Evolutionary conservation across 2,888 invertebrate genomes (phyloP).

Genomic region (Macrophya alboannulata): DNA sequence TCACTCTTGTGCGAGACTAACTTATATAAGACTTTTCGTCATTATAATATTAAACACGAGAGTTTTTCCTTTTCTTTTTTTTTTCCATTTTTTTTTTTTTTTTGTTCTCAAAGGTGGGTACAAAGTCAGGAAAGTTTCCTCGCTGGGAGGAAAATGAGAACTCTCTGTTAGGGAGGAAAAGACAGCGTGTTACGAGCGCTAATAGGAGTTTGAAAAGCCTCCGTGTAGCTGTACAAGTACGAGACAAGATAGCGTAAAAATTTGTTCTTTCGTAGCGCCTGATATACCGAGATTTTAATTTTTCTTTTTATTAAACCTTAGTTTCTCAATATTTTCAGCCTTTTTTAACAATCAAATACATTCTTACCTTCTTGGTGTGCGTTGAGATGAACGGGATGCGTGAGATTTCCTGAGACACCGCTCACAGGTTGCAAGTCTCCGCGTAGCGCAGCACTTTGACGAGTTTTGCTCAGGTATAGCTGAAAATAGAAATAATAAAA

Average conservation of each 20-base stretch:
- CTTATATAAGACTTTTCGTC: constrained; percentile 60
- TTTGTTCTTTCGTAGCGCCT: background rate
- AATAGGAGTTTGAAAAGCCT: constrained; percentile 53
- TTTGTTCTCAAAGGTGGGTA: constrained; percentile 1
- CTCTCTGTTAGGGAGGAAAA: constrained; percentile 21
- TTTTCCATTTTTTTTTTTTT: background rate
- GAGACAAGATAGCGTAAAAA: constrained; percentile 35
- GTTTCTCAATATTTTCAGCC: background rate
- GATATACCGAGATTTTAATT: background rate
- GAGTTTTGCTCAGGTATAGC: constrained; percentile 76
- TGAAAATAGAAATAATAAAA: constrained; percentile 66
- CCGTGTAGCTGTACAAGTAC: constrained; percentile 16
- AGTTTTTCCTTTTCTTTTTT: constrained; percentile 34
- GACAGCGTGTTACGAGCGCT: constrained; percentile 53
- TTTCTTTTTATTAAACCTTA: background rate
- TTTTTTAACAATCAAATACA: background rate
- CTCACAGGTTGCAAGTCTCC: constrained; percentile 67
- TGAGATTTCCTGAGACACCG: constrained; percentile 61
- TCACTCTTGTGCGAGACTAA: constrained; percentile 44
- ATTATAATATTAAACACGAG: constrained; percentile 62
- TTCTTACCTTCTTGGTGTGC: constrained; percentile 76
- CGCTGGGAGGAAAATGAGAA: constrained; percentile 44
- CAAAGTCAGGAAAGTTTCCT: constrained; percentile 38
- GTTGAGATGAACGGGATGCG: constrained; percentile 72
- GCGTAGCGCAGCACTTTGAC: constrained; percentile 69